Base-by-base conservation (phyloP, 2,113 vertebrate species). In the Eolophus roseicapilla region DNA sequence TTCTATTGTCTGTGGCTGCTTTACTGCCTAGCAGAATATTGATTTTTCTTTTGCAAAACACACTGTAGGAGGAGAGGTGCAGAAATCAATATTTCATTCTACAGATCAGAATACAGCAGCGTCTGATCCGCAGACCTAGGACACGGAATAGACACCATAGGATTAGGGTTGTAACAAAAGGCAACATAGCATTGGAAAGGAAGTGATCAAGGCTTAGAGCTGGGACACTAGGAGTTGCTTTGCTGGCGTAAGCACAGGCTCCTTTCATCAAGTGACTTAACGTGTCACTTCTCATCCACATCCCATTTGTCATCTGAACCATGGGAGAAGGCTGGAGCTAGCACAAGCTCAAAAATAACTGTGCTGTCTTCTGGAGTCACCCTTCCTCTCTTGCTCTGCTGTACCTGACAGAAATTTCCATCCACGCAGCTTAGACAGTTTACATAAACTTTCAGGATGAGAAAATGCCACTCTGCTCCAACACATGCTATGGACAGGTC, bases 11-110 rank as follows among this genome's bases (percentile, higher is more conserved):
- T 97, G 53, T 16, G 68, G 92, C 76, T 96, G 46, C 80, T 96
- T 89, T 35, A 1, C 71, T 93, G 71, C 65, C 70, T 67, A 55
- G 85, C 39, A 71, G 80, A 77, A 17, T 96, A 97, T 96, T 92
- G 96, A 97, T 79, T 82, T 71, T 94, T 46, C 53, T 65, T 90
- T 88, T 59, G 21, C 62, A 88, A 74, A 96, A 68, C 31, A 57
- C 43, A 47, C 70, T 59, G 20, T 52, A 73, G 92, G 64, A 79
- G 53, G 31, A 49, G 63, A 94, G 24, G 39, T 52, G 44, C n/a
- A 75, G 49, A 81, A 95, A 97, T 97, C 97, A 96, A 97, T 97
- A 97, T 95, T 95, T 95, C 94, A 91, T 96, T 97, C 97, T 77
- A 73, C 70, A 88, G 59, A 67, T 78, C 10, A 83, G 73, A 83